These are phyloP conservation scores for Taurulus bubalis DNA, from an alignment of 2,113 vertebrate genomes.

Conservation along the genomic window DNA sequence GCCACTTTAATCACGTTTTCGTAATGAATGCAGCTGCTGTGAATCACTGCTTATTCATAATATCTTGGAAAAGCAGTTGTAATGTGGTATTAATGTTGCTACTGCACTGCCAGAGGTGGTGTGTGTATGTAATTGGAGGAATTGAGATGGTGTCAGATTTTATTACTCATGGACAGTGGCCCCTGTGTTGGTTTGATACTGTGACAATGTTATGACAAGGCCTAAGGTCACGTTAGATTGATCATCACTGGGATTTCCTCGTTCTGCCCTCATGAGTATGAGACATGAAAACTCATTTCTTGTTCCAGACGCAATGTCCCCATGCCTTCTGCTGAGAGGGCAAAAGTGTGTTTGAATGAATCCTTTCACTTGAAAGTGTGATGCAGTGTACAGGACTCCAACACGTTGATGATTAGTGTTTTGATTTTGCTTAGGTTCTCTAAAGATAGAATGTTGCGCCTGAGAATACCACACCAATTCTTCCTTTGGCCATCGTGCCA, in stretches of 20 bases:
- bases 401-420: conserved; percentile 8
- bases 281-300: conserved; percentile 36
- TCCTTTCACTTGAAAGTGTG: conserved; percentile 5
- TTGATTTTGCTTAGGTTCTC: conserved; percentile 15
- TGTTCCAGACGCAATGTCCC: not conserved
- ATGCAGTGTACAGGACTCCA: conserved; percentile 7
- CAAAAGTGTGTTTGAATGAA: conserved; percentile 26
- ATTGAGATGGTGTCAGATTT: conserved; percentile 56
- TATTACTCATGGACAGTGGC: conserved; percentile 57
- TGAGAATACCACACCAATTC: not conserved
- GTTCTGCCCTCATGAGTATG: conserved; percentile 24
- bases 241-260: conserved; percentile 67
- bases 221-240: conserved; percentile 61
- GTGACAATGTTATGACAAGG: conserved; percentile 73
- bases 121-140: conserved; percentile 56
- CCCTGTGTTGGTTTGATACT: conserved; percentile 47
- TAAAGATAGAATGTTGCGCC: not conserved
- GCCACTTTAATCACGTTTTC: conserved; percentile 81
- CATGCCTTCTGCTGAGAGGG: conserved; percentile 18
- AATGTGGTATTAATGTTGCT: conserved; percentile 70
- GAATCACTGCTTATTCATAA: conserved; percentile 78
- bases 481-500: not conserved
- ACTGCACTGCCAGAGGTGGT: conserved; percentile 60
- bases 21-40: conserved; percentile 83
- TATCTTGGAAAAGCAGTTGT: conserved; percentile 64